These are phyloP conservation scores for Idris sp. DNA, from an alignment of 1,140 invertebrate species.

Conservation along the genomic window DNA sequence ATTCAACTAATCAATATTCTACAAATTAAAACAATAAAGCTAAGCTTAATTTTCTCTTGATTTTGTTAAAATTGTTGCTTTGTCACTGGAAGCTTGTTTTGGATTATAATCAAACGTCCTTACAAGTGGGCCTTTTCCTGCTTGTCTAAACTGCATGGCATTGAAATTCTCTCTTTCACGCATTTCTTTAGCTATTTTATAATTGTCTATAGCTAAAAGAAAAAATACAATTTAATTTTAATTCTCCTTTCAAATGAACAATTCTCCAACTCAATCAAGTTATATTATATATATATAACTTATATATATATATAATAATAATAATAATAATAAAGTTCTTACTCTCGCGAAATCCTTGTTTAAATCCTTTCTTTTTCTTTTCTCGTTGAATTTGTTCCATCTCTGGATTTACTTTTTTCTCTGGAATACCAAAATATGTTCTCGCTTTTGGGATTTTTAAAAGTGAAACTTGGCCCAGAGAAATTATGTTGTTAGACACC, in stretches of 20 bases:
- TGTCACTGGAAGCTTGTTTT: too few species aligned
- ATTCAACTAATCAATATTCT: too few species aligned
- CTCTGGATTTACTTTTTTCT: constrained; percentile 79
- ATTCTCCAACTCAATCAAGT: too few species aligned
- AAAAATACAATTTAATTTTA: constrained; percentile 19
- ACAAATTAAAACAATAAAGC: too few species aligned
- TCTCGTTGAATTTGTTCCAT: constrained; percentile 76
- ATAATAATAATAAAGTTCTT: constrained; percentile 71
- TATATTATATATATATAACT: too few species aligned
- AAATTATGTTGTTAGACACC: constrained; percentile 92
- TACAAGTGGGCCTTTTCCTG: constrained; percentile 89
- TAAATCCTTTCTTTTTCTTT: constrained; percentile 82
- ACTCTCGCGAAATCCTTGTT: constrained; percentile 90
- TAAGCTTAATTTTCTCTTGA: too few species aligned
- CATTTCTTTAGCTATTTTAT: constrained; percentile 88
- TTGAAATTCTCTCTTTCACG: constrained; percentile 87
- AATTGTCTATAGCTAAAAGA: constrained; percentile 87
- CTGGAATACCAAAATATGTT: constrained; percentile 88
- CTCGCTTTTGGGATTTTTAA: constrained; percentile 87
- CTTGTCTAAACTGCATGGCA: constrained; percentile 82
- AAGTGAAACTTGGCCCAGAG: constrained; percentile 88
- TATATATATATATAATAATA: constrained; percentile 1
- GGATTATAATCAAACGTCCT: constrained; percentile 94
- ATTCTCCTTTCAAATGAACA: too few species aligned
- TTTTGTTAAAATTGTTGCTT: too few species aligned